Evolutionary conservation across 2,797 vertebrate genomes (phyloP).

Genomic region (Neoniphon sammara): DNA sequence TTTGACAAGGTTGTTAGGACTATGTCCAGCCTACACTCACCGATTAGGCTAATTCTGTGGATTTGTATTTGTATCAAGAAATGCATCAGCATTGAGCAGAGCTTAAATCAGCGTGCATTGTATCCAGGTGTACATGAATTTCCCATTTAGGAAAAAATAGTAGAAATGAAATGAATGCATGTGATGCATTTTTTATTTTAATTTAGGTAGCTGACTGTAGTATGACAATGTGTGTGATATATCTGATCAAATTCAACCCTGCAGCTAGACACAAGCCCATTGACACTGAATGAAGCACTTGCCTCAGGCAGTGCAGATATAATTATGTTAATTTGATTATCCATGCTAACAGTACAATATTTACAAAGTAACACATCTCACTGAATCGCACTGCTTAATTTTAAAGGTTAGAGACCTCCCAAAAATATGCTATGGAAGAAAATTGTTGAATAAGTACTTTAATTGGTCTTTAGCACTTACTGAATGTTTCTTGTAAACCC

Average conservation of each 20-base stretch:
- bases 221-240: conserved; percentile 49
- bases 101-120: conserved; percentile 18
- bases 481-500: conserved; percentile 54
- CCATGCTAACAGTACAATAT: conserved; percentile 50
- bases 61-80: conserved; percentile 40
- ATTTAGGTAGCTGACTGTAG: conserved; percentile 36
- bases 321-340: conserved; percentile 72
- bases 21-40: conserved; percentile 67
- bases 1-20: conserved; percentile 84
- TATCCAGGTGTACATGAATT: conserved; percentile 15
- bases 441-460: conserved; percentile 50
- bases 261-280: conserved; percentile 68
- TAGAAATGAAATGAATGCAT: conserved; percentile 16
- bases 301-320: conserved; percentile 61
- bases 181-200: conserved; percentile 26
- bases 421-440: conserved; percentile 56
- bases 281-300: conserved; percentile 61
- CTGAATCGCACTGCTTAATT: conserved; percentile 33
- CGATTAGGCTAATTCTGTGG: conserved; percentile 72
- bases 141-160: conserved; percentile 16
- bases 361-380: conserved; percentile 50
- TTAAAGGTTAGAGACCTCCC: conserved; percentile 29
- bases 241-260: conserved; percentile 62
- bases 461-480: conserved; percentile 66
- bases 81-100: conserved; percentile 8